Conservation (phyloP, 2,797 vertebrate species). For the Rhyacichthys aspro region DNA sequence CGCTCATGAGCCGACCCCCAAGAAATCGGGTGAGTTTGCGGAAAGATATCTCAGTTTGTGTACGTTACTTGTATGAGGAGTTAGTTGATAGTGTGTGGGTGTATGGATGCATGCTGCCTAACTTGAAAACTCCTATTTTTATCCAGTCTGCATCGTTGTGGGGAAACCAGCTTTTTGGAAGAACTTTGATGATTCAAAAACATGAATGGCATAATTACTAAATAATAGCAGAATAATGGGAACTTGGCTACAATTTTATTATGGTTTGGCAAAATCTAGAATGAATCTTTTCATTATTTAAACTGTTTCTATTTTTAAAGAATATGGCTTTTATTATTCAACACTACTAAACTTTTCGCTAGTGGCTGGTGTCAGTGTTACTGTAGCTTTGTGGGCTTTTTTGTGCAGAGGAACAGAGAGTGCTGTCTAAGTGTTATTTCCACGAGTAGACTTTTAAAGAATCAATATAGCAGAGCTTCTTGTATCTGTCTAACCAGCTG, state of each 20-base stretch:
- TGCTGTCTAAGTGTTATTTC: conserved; percentile 31
- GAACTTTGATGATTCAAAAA: conserved; percentile 10
- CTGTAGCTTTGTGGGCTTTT: neutral
- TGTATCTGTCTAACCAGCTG: conserved; percentile 10
- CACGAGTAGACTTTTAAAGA: conserved; percentile 32
- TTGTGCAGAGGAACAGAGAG: conserved; percentile 15
- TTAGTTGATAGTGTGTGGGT: conserved; percentile 24
- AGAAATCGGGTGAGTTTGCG: conserved; percentile 86
- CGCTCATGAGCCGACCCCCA: conserved; percentile 83
- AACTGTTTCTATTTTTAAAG: neutral
- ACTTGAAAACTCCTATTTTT: conserved; percentile 46
- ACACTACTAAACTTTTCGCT: conserved; percentile 4
- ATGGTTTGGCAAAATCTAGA: neutral
- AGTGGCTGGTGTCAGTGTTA: conserved; percentile 3
- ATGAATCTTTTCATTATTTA: neutral
- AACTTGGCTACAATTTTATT: conserved; percentile 10
- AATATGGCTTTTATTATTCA: neutral
- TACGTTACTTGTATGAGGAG: conserved; percentile 12
- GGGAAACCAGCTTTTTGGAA: conserved; percentile 26
- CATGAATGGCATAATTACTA: conserved; percentile 1
- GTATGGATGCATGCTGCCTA: conserved; percentile 71
- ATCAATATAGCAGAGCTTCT: conserved; percentile 43
- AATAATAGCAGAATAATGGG: neutral
- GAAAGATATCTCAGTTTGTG: conserved; percentile 32
- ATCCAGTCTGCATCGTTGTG: conserved; percentile 24